phyloP scores from a whole-genome alignment of 2,888 invertebrate species.

The Eilema depressum region DNA sequence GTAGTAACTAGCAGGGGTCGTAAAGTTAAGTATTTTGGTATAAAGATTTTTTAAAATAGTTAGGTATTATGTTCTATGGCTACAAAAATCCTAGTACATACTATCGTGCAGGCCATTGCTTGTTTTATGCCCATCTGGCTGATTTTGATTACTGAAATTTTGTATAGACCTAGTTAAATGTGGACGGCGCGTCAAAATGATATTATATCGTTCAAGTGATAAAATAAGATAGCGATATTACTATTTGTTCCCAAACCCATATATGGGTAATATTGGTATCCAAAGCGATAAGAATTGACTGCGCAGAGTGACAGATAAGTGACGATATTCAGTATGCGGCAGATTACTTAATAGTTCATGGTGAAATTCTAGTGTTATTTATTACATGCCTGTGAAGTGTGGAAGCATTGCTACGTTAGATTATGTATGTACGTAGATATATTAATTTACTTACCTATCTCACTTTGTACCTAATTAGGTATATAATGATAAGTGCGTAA shows the following conservation, averaged over 20 bases:
- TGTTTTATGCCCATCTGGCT: background rate
- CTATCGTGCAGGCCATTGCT: background rate
- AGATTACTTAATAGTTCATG: background rate
- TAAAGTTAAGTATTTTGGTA: too few relatives aligned
- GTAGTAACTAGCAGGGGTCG: too few relatives aligned
- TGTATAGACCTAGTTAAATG: background rate
- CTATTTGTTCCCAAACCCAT: background rate
- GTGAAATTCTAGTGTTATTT: background rate
- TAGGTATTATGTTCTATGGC: too few relatives aligned
- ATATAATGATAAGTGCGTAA: background rate
- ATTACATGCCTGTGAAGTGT: background rate
- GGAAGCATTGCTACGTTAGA: background rate
- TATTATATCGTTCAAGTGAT: background rate
- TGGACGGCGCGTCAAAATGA: background rate
- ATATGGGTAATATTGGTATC: background rate
- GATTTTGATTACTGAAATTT: background rate
- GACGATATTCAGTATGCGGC: background rate
- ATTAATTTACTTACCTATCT: background rate
- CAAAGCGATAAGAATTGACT: background rate
- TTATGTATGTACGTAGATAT: background rate
- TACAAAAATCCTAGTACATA: too few relatives aligned
- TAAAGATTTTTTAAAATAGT: too few relatives aligned
- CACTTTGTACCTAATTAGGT: background rate
- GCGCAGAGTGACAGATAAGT: slow-evolving; percentile 5
- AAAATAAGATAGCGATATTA: background rate